Conservation (phyloP, 2,888 invertebrate species). For the Ptychoptera albimana region DNA sequence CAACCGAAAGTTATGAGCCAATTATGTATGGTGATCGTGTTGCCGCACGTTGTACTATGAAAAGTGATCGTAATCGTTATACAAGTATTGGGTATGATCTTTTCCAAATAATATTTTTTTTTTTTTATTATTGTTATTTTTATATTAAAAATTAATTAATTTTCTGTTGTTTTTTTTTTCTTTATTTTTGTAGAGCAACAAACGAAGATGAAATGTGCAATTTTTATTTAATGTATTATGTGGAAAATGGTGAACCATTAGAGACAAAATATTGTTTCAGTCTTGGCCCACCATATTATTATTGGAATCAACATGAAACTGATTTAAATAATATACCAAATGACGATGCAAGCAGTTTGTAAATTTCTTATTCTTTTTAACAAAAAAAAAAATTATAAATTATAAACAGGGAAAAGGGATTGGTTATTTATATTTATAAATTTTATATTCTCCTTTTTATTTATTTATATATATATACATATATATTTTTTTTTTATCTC, state of each 20-base stretch:
- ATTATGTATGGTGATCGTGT: constrained; percentile 55
- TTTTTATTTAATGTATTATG: constrained; percentile 89
- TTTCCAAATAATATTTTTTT: background rate
- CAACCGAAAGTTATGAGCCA: constrained; percentile 44
- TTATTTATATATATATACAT: no score
- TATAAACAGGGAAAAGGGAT: background rate
- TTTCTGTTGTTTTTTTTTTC: background rate
- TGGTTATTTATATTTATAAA: no score
- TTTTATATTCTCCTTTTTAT: no score
- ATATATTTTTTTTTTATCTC: no score
- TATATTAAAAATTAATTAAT: background rate
- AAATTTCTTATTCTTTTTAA: constrained; percentile 5
- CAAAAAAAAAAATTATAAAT: constrained; percentile 7
- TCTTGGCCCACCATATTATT: constrained; percentile 68
- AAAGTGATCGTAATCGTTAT: constrained; percentile 43
- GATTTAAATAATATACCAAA: constrained; percentile 62
- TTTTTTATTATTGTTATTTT: background rate
- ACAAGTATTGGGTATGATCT: constrained; percentile 54
- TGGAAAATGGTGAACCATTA: constrained; percentile 56
- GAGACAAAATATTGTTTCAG: constrained; percentile 70
- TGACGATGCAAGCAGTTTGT: constrained; percentile 41
- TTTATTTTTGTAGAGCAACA: constrained; percentile 42
- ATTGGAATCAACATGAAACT: constrained; percentile 52
- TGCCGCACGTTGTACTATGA: constrained; percentile 88
- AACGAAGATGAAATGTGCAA: constrained; percentile 91